A percentile compares a stretch with the other conserved stretches of the same genome.
Conservation (phyloP, 2,888 invertebrate genomes). For the Subacronicta megacephala region DNA sequence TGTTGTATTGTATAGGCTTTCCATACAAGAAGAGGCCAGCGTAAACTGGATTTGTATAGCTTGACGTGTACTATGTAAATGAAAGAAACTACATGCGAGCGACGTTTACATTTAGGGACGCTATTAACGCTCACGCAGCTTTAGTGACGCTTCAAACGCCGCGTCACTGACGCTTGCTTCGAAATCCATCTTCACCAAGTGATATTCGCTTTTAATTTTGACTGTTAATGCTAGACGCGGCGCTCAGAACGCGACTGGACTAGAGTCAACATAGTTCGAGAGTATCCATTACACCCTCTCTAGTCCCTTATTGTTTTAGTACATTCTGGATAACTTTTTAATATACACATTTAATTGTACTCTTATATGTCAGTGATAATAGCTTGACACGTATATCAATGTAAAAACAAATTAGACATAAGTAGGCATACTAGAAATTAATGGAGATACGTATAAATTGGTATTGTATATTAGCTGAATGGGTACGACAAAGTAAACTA, state of each 20-base stretch:
- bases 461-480: conserved; percentile 78
- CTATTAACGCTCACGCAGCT: no score
- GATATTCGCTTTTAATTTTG: conserved; percentile 73
- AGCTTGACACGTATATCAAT: conserved; percentile 63
- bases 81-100: no score
- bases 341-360: conserved; percentile 46
- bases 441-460: conserved; percentile 73
- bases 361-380: conserved; percentile 62
- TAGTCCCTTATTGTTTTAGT: conserved; percentile 67
- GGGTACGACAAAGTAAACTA: conserved; percentile 66
- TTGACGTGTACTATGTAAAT: no score
- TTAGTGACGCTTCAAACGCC: no score
- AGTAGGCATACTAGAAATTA: conserved; percentile 77
- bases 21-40: no score
- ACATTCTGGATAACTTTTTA: conserved; percentile 55
- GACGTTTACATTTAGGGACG: no score
- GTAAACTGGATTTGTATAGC: no score
- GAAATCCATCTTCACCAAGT: conserved; percentile 66
- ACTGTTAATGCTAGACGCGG: conserved; percentile 56
- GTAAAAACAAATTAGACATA: conserved; percentile 80
- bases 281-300: conserved; percentile 47
- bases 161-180: no score
- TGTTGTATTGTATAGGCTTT: no score
- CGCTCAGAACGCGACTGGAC: conserved; percentile 46
- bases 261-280: conserved; percentile 45